These are phyloP conservation scores for Ctenicera cuprea DNA, from an alignment of 2,888 invertebrate genomes.

Conservation along the genomic window DNA sequence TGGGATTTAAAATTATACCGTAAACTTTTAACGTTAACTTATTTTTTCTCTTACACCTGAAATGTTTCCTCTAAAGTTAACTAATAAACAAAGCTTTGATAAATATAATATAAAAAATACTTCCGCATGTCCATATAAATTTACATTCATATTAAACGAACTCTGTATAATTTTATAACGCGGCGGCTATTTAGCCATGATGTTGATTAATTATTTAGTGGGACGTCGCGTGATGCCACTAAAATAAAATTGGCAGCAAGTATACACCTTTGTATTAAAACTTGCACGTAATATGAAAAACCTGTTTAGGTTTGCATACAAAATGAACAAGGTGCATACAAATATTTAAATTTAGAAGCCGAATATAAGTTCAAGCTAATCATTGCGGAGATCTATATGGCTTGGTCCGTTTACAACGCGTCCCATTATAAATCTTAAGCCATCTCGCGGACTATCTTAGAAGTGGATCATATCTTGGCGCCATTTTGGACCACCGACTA, in stretches of 20 bases:
- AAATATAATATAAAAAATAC: too few relatives aligned
- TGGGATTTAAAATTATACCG: too few relatives aligned
- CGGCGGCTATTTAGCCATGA: neutral
- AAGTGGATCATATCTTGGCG: conserved; percentile 67
- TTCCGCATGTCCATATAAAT: too few relatives aligned
- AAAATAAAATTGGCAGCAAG: conserved; percentile 14
- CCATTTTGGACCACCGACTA: conserved; percentile 66
- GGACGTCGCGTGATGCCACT: neutral
- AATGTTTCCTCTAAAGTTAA: too few relatives aligned
- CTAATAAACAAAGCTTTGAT: too few relatives aligned
- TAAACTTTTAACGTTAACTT: too few relatives aligned
- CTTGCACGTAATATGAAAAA: neutral
- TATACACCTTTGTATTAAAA: conserved; percentile 6
- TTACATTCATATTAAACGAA: too few relatives aligned
- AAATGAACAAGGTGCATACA: conserved; percentile 37
- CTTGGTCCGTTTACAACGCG: conserved; percentile 63
- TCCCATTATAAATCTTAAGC: conserved; percentile 66
- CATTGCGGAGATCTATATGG: conserved; percentile 62
- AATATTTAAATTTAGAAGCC: conserved; percentile 53
- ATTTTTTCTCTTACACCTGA: too few relatives aligned
- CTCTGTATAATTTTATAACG: too few relatives aligned
- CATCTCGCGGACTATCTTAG: conserved; percentile 67
- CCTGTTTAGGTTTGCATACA: conserved; percentile 15
- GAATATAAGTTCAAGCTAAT: conserved; percentile 48
- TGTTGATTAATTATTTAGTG: conserved; percentile 5